A percentile compares a stretch with the other conserved stretches of the same genome.
phyloP scores from a whole-genome alignment of 2,888 invertebrate species.

The Drosophila macrospina region DNA sequence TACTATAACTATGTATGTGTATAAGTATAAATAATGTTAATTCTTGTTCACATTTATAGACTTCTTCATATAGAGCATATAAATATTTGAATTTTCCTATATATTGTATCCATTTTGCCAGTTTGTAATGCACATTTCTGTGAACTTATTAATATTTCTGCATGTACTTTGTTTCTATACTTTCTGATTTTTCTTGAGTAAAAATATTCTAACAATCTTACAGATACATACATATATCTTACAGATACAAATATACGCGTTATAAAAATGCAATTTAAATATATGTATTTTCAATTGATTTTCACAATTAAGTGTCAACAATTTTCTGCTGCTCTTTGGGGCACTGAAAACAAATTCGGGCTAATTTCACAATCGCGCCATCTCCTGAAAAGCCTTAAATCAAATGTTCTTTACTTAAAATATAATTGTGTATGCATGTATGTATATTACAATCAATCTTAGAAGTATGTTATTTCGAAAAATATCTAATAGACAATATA shows the following conservation, averaged over 20 bases:
- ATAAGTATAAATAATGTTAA: conserved; percentile 45
- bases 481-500: conserved; percentile 28
- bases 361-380: conserved; percentile 53
- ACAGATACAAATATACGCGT: conserved; percentile 56
- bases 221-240: conserved; percentile 43
- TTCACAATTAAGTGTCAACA: conserved; percentile 44
- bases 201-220: conserved; percentile 68
- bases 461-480: conserved; percentile 18
- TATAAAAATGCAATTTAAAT: conserved; percentile 73
- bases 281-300: conserved; percentile 32
- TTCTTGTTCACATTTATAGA: conserved; percentile 39
- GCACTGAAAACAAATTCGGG: conserved; percentile 70
- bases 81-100: conserved; percentile 62
- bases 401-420: conserved; percentile 27
- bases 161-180: conserved; percentile 7
- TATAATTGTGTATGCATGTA: conserved; percentile 6
- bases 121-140: conserved; percentile 66
- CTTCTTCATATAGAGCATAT: conserved; percentile 24
- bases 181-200: conserved; percentile 23
- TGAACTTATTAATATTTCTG: conserved; percentile 32
- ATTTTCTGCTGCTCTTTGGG: conserved; percentile 36
- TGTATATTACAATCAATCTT: conserved; percentile 28
- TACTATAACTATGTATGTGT: conserved; percentile 47
- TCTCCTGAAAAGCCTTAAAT: conserved; percentile 57
- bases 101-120: conserved; percentile 77